phyloP scores from a whole-genome alignment of 1,140 invertebrate genomes.

The Pseudomyrmex pallidus region DNA sequence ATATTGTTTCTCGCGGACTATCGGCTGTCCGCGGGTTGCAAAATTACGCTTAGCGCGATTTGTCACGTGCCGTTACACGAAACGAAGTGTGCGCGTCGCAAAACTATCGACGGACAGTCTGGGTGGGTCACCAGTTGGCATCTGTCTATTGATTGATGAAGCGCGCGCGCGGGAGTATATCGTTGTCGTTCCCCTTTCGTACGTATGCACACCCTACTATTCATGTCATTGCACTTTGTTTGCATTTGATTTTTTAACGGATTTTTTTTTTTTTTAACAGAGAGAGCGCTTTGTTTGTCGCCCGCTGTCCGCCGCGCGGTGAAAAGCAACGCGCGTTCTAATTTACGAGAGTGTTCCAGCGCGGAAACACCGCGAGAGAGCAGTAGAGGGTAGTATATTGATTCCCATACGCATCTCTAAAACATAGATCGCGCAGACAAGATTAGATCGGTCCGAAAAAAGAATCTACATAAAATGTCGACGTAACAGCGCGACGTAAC shows the following conservation, averaged over 20 bases:
- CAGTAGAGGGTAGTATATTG: not conserved
- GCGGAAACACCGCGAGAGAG: not conserved
- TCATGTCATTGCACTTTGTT: constrained; percentile 13
- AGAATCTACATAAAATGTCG: not conserved
- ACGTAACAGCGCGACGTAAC: not conserved
- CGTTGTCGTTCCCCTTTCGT: not conserved
- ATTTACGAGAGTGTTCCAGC: constrained; percentile 37
- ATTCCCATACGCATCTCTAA: not conserved
- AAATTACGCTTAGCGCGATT: constrained; percentile 37
- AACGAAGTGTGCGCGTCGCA: constrained; percentile 29
- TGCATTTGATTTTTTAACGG: constrained; percentile 48
- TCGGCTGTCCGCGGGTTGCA: not conserved
- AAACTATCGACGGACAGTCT: constrained; percentile 45
- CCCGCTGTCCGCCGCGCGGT: not conserved
- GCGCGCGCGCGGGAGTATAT: constrained; percentile 31
- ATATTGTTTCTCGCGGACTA: not conserved
- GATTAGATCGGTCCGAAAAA: not conserved
- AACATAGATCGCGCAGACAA: not conserved
- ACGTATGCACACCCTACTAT: constrained; percentile 13
- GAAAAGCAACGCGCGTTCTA: constrained; percentile 28
- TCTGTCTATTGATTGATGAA: constrained; percentile 53
- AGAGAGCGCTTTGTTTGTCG: constrained; percentile 19
- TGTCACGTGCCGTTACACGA: constrained; percentile 11
- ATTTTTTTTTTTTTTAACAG: not conserved
- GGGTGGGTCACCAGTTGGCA: constrained; percentile 40